Base-by-base conservation (phyloP, 2,113 vertebrate species). In the Arenaria interpres region DNA sequence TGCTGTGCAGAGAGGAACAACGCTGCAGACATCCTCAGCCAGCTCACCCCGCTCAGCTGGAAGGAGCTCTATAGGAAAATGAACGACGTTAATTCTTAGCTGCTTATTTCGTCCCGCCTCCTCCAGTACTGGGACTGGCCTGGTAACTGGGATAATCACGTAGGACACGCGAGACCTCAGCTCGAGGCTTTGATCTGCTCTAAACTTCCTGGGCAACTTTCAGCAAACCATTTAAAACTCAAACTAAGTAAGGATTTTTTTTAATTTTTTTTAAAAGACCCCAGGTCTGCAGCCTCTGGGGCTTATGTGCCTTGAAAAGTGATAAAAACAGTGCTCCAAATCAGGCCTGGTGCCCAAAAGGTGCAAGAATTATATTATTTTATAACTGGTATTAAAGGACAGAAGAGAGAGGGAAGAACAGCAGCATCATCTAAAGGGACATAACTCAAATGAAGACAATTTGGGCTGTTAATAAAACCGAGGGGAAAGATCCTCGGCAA, bases 201-300 rank as follows among this genome's bases (percentile, higher is more conserved):
- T 39, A 2, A 77, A 60, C 30, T 14, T 51, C 33, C 73, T 32
- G 13, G 6, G 5, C 0, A 0, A 28, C 41, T 89, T 66, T 8
- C 35, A 48, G 32, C 35, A 74, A 85, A 41, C 7, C 57, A 25
- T 15, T 77, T 30, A 51, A 37, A 87, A 2, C 1, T 27, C 43
- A 60, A 10, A 5, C 12, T 30, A 11, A 17, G 5, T 5, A 24
- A 17, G 39, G 43, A 14, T 85, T 23, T n/a, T 24, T 24, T n/a
- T 24, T 24, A 21, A 46, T 10, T 62, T 62, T 7, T 25, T 62
- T 62, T 12, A 28, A 33, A 28, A 12, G 33, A 25, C 8, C 7
- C 4, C 19, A 28, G 22, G 20, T 50, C 21, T 7, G 24, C 8
- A 19, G 59, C 24, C 28, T 81, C 45, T 14, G 50, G 39, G 35